Conservation (phyloP, 2,888 invertebrate species). For the Chymomyza amoena region DNA sequence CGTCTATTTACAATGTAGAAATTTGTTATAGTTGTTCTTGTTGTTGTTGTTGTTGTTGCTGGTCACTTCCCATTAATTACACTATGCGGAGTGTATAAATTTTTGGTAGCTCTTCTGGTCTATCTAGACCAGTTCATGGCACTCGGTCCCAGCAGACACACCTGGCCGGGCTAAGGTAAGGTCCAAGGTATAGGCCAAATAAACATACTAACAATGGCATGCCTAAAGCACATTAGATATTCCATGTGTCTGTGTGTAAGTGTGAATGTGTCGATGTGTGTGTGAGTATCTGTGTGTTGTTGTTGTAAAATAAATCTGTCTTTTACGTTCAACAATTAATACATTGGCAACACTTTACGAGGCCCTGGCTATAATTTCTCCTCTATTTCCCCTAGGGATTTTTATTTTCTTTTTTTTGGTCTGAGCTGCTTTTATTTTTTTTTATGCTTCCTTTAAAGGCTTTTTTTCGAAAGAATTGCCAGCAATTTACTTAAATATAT, state of each 20-base stretch:
- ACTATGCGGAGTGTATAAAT: conserved; percentile 21
- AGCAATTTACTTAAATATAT: conserved; percentile 26
- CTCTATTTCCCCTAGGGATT: neutral
- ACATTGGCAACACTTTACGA: conserved; percentile 28
- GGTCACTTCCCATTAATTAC: conserved; percentile 43
- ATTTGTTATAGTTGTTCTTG: neutral
- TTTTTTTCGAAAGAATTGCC: conserved; percentile 27
- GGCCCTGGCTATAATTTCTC: neutral
- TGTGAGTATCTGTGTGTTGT: neutral
- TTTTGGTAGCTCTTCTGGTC: neutral
- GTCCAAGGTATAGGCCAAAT: conserved; percentile 16
- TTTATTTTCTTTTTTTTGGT: neutral
- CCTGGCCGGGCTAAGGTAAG: conserved; percentile 21
- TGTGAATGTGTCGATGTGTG: too few species aligned
- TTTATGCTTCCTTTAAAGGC: conserved; percentile 12
- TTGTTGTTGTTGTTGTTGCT: conserved; percentile 17
- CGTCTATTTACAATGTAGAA: conserved; percentile 19
- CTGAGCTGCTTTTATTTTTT: neutral
- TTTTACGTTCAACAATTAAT: conserved; percentile 48
- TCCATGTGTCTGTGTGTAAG: neutral
- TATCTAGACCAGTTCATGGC: neutral
- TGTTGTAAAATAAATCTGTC: conserved; percentile 42
- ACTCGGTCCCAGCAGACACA: conserved; percentile 4
- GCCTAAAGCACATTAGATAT: neutral
- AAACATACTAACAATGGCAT: conserved; percentile 10